These are phyloP conservation scores for Halcyon badia DNA, from an alignment of 2,797 vertebrate species.

Conservation along the genomic window DNA sequence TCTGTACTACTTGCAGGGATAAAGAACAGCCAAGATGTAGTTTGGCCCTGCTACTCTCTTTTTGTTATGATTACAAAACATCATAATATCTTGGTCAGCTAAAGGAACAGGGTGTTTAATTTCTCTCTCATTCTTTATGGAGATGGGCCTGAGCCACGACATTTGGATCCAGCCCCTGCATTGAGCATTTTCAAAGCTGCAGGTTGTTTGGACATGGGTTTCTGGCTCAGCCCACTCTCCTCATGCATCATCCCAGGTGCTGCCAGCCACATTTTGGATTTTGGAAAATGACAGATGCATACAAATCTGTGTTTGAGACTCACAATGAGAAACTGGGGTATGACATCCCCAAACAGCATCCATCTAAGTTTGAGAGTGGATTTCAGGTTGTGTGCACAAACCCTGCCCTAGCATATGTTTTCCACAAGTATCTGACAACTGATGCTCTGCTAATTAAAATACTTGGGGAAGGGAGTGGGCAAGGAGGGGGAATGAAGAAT, in stretches of 20 bases:
- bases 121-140: not conserved
- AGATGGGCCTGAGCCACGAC: not conserved
- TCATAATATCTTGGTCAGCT: not conserved
- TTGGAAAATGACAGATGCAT: not conserved
- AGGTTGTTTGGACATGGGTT: not conserved
- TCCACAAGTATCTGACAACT: not conserved
- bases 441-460: not conserved
- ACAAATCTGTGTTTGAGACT: not conserved
- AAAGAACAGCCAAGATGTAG: not conserved
- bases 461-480: not conserved
- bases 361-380: not conserved
- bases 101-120: constrained; percentile 17
- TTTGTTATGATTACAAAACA: constrained; percentile 23
- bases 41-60: not conserved
- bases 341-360: not conserved
- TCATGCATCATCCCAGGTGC: not conserved
- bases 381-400: not conserved
- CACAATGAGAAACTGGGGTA: fast-evolving
- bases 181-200: not conserved
- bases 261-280: fast-evolving
- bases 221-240: not conserved
- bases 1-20: not conserved
- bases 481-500: not conserved
- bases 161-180: not conserved
- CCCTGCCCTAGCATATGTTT: not conserved